phyloP scores from a whole-genome alignment of 2,113 vertebrate species.

The Sylvicapra grimmia region DNA sequence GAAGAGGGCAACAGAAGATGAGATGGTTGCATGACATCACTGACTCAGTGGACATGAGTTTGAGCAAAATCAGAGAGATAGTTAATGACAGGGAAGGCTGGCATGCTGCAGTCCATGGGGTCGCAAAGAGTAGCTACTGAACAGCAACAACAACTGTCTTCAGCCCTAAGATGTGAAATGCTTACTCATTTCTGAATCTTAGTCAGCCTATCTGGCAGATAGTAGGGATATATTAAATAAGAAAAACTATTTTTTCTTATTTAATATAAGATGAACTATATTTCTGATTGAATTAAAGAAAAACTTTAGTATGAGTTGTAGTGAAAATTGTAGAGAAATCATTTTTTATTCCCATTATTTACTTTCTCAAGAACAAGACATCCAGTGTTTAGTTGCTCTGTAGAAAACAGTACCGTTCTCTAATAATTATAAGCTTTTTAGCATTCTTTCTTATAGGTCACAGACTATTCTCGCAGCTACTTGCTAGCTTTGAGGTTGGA shows the following conservation, averaged over 20 bases:
- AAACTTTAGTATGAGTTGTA: background rate
- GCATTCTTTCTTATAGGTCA: conserved; percentile 53
- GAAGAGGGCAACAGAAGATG: background rate
- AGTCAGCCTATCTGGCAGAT: background rate
- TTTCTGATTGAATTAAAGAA: background rate
- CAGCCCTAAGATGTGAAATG: background rate
- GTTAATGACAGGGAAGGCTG: background rate
- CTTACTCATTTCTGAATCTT: background rate
- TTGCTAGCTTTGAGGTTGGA: conserved; percentile 56
- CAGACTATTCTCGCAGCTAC: conserved; percentile 15
- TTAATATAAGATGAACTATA: background rate
- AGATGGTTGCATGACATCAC: background rate
- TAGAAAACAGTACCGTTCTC: conserved; percentile 34
- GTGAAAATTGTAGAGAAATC: background rate
- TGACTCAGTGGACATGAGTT: background rate
- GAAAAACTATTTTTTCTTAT: background rate
- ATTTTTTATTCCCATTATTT: background rate
- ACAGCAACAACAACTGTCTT: background rate
- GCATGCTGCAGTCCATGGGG: background rate
- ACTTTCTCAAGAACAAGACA: conserved; percentile 33
- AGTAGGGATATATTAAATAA: background rate
- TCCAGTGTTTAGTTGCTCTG: conserved; percentile 18
- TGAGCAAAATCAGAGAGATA: background rate
- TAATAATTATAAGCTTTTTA: conserved; percentile 46
- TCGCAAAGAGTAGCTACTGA: background rate